Evolutionary conservation across 23 tunicate species (phyloP).

Genomic region (Diplosoma virens): DNA sequence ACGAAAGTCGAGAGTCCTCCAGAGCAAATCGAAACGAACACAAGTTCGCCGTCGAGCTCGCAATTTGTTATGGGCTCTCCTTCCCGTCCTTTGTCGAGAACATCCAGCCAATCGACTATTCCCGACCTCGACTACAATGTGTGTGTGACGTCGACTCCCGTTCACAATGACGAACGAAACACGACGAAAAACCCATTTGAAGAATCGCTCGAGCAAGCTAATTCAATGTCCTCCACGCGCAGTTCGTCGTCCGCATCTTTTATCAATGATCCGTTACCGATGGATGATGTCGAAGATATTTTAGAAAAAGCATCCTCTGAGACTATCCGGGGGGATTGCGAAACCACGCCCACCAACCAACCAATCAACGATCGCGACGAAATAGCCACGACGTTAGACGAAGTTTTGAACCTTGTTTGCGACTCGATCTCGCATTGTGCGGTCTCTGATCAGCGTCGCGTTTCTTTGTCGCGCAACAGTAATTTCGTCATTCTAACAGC

Average conservation of each 20-base stretch:
- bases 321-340: neutral
- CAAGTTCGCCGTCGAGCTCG: too few species aligned
- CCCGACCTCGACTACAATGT: too few species aligned
- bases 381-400: neutral
- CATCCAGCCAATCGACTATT: too few species aligned
- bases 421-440: neutral
- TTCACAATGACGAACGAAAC: too few species aligned
- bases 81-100: too few species aligned
- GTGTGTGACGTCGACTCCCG: too few species aligned
- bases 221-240: neutral
- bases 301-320: neutral
- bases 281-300: conserved; percentile 15
- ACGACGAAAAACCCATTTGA: too few species aligned
- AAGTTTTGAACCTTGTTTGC: conserved; percentile 10
- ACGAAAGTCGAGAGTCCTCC: too few species aligned
- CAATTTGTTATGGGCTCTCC: too few species aligned
- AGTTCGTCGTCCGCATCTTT: neutral
- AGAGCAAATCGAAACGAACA: too few species aligned
- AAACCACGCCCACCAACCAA: neutral
- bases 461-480: neutral
- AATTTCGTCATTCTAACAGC: conserved; percentile 17
- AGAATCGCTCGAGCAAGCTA: too few species aligned
- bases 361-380: neutral
- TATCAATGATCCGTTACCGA: neutral
- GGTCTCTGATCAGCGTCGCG: neutral